Evolutionary conservation across 1,140 invertebrate species (phyloP), one percentile per base, ranked within the genome.

Genomic region (Daktulosphaira vitifoliae): DNA sequence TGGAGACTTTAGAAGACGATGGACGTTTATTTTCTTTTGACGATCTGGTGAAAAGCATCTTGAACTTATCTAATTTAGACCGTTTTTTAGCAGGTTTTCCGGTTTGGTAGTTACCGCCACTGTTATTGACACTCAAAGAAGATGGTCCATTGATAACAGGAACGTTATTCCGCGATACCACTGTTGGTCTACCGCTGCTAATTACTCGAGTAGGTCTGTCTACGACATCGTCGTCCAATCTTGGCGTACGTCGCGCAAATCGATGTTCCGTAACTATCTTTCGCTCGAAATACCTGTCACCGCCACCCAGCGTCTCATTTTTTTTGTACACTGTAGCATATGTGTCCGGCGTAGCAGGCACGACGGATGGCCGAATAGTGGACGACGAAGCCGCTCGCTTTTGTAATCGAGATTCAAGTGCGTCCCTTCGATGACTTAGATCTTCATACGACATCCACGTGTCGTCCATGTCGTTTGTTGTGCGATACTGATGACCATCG

Each of bases 401-500:
- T 33, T 46, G 65, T 51, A 44, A 84, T 81, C 53, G 79, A 1
- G 85, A 87, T 72, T 89, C 87, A 3, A 89, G 76, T n/a, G 85
- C 76, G 46, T 87, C 83, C 20, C 87, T 76, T 26, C 86, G 76
- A n/a, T 84, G 81, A 71, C 84, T 86, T 38, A 88, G 69, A 69
- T 85, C 82, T n/a, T 73, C 75, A 18, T 74, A 74, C 26, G 68
- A 56, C 9, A 52, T 65, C 38, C 53, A 62, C 48, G 49, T 62
- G 52, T 53, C 65, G 29, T 69, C 68, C 37, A 51, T 59, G 37
- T 29, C 46, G 25, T 48, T 88, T 84, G 15, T 86, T 86, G 72
- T 88, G 88, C 50, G 88, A 86, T 15, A 88, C 81, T 20, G 77
- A 72, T 53, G 68, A 44, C 38, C 46, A 42, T 13, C 22, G 53